Conservation (phyloP, 2,888 invertebrate genomes). For the Pycnomerus fuliginosus region DNA sequence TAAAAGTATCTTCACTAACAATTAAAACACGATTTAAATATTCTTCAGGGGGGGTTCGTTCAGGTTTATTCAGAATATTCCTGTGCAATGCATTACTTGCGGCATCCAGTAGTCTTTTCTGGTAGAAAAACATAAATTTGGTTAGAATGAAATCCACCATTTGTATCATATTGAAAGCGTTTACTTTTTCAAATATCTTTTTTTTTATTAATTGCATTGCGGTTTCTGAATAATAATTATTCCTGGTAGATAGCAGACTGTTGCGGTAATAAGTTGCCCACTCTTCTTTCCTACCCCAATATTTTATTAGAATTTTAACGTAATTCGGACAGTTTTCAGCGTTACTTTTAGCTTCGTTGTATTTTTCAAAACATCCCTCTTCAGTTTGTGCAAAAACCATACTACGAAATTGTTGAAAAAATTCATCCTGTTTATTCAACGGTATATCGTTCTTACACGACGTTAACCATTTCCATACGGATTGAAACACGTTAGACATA, state of each 20-base stretch:
- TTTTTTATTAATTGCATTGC: constrained; percentile 1
- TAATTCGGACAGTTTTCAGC: neutral
- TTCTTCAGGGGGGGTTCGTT: neutral
- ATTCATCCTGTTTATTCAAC: neutral
- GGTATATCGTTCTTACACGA: neutral
- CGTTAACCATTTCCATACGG: constrained; percentile 20
- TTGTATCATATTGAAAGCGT: neutral
- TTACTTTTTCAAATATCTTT: constrained; percentile 1
- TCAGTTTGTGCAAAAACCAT: neutral
- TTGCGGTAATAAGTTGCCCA: constrained; percentile 1
- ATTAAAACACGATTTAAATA: neutral
- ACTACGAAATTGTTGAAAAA: neutral
- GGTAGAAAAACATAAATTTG: neutral
- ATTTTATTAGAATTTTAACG: neutral
- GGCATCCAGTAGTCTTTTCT: neutral
- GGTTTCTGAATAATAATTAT: neutral
- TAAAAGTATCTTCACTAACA: neutral
- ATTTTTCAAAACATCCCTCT: neutral
- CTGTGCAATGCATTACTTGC: neutral
- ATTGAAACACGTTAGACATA: constrained; percentile 24
- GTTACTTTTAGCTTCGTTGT: neutral
- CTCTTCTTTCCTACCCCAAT: neutral
- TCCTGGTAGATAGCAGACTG: neutral
- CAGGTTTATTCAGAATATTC: neutral
- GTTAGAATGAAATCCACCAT: constrained; percentile 2